Evolutionary conservation across 2,113 vertebrate species (phyloP).

Genomic region (Tachycineta bicolor): DNA sequence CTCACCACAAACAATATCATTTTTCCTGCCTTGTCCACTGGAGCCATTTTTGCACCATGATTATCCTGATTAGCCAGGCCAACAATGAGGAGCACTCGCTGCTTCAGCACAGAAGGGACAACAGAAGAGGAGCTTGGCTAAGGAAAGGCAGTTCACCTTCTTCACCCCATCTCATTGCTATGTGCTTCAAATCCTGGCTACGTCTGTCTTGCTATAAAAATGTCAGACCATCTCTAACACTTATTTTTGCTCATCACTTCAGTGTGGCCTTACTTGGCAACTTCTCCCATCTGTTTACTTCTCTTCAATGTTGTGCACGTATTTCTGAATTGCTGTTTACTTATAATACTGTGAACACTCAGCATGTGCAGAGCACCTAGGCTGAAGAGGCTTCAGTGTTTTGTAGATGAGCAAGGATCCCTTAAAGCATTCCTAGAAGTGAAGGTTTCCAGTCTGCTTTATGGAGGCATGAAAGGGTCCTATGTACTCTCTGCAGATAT

Average conservation of each 20-base stretch:
- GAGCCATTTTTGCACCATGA: neutral
- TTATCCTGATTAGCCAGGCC: neutral
- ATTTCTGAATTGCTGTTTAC: neutral
- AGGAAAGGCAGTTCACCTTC: slow-evolving; percentile 19
- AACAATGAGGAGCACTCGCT: neutral
- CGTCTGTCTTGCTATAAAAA: slow-evolving; percentile 24
- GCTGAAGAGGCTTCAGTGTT: neutral
- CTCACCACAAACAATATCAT: neutral
- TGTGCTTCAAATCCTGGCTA: slow-evolving; percentile 26
- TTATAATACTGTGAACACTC: neutral
- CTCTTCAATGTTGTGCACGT: neutral
- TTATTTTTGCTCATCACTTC: slow-evolving; percentile 24
- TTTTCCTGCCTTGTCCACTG: neutral
- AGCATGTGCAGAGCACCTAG: neutral
- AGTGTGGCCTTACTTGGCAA: slow-evolving; percentile 37
- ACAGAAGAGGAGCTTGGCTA: neutral
- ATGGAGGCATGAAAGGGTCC: neutral
- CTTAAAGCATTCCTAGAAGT: neutral
- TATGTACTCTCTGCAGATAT: fast-evolving
- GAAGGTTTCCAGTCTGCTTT: neutral
- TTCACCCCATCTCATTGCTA: neutral
- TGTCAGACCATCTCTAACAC: slow-evolving; percentile 41
- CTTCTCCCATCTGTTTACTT: slow-evolving; percentile 61
- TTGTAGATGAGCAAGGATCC: neutral
- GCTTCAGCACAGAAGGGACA: neutral